Evolutionary conservation across 1,140 invertebrate genomes (phyloP), one percentile per base, ranked within the genome.

Genomic region (Drosophila pseudoobscura): DNA sequence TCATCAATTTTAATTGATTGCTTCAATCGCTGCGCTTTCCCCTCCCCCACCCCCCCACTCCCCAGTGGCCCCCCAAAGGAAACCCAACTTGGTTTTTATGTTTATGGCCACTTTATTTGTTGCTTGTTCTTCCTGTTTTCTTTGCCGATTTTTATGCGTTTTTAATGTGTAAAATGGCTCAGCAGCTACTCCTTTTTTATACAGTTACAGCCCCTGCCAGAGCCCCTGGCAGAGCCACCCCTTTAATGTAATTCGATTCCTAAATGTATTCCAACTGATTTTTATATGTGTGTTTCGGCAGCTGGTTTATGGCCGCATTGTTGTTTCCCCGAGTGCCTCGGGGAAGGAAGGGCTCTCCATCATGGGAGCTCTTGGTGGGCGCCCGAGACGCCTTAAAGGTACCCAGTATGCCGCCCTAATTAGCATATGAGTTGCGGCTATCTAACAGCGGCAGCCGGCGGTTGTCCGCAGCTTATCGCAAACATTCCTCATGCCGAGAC

Each of bases 1-100:
- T 80, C 47, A 72, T 88, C 83, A 71, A 87, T 88, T 87, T 87
- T 87, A 87, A 87, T 87, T 88, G 82, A 85, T 85, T 85, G 82
- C 78, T 62, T 87, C 74, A 82, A 80, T 17, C 1, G 17, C 17
- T 17, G 17, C 17, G 17, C 17, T 17, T 17, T 17, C 17, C 17
- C 17, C 17, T 17, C 17, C 17, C 17, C 17, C 17, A 17, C 17
- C 17, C 46, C 3, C 17, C 17, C 17, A 0, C 17, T 1, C 17
- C 17, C 46, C 3, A 13, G 11, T 24, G 24, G 5, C 6, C 50
- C 17, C 17, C 15, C 15, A 15, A 0, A 15, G 31, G 52, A 50
- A 44, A 26, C 46, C 61, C 8, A 51, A 35, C 46, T 41, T 52
- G 72, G 68, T 52, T 75, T 75, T 71, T 68, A 60, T 75, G 73